Evolutionary conservation across 1,140 invertebrate species (phyloP).

Genomic region (Danaus plexippus): DNA sequence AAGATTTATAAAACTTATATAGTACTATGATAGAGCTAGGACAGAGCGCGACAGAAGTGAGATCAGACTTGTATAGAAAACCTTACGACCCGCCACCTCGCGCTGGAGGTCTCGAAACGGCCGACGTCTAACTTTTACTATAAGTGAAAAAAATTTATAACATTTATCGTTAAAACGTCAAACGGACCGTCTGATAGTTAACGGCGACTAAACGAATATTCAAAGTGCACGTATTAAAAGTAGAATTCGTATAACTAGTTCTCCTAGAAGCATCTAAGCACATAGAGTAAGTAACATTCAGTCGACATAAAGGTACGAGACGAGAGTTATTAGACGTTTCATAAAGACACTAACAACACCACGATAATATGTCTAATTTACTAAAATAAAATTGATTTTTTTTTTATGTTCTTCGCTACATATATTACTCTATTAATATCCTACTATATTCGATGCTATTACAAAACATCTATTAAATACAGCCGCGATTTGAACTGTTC

Average conservation of each 20-base stretch:
- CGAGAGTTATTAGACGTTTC: too few species aligned
- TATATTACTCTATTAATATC: too few species aligned
- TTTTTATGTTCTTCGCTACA: too few species aligned
- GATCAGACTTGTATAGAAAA: constrained; percentile 38
- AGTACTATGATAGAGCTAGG: constrained; percentile 43
- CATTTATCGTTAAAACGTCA: too few species aligned
- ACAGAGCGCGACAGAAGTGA: constrained; percentile 16
- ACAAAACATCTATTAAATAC: too few species aligned
- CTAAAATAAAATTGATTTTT: too few species aligned
- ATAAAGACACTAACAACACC: too few species aligned
- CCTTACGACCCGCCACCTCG: constrained; percentile 12
- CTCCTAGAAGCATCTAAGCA: constrained; percentile 12
- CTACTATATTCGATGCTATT: too few species aligned
- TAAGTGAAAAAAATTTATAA: neutral
- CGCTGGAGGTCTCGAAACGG: constrained; percentile 2
- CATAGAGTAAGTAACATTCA: constrained; percentile 28
- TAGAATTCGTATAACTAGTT: constrained; percentile 11
- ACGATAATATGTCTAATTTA: too few species aligned
- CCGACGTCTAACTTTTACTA: neutral
- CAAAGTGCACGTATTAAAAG: constrained; percentile 14
- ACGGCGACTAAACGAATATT: constrained; percentile 4
- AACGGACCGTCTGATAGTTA: too few species aligned
- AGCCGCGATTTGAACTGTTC: too few species aligned
- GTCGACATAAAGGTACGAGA: constrained; percentile 26
- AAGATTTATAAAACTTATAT: constrained; percentile 60